These are phyloP conservation scores for Mayetiola destructor DNA, from an alignment of 2,888 invertebrate species.

Conservation along the genomic window DNA sequence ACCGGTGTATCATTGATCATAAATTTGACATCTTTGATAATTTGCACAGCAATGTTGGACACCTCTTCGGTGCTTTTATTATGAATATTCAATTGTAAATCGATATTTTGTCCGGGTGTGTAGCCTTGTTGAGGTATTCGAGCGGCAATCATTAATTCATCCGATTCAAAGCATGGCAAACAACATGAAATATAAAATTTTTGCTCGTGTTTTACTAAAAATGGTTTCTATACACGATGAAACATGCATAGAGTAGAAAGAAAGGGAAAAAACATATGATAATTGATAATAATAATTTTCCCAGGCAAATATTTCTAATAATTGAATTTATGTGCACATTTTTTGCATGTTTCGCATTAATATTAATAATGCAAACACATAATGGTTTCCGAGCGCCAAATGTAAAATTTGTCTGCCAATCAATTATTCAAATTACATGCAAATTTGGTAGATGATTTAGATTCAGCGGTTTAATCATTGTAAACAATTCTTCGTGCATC, in stretches of 20 bases:
- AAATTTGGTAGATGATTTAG: slow-evolving; percentile 59
- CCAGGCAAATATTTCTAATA: neutral
- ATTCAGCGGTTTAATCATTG: slow-evolving; percentile 64
- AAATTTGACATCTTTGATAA: no score
- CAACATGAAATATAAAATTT: neutral
- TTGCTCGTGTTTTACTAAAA: neutral
- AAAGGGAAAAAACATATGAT: neutral
- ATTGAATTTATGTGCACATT: neutral
- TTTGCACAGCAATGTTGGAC: neutral
- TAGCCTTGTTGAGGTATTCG: slow-evolving; percentile 55
- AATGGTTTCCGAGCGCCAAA: no score
- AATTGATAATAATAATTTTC: neutral
- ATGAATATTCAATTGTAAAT: neutral
- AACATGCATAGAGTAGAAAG: no score
- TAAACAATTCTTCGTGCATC: slow-evolving; percentile 63
- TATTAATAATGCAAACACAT: neutral
- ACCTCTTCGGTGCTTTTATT: neutral
- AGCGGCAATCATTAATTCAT: slow-evolving; percentile 46
- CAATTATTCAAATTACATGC: slow-evolving; percentile 38
- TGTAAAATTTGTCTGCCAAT: slow-evolving; percentile 18
- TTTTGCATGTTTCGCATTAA: neutral
- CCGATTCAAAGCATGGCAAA: slow-evolving; percentile 19
- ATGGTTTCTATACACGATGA: neutral
- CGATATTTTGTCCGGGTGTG: slow-evolving; percentile 58
- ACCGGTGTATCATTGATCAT: no score